These are phyloP conservation scores for Origma solitaria DNA, from an alignment of 2,113 vertebrate genomes.

Conservation along the genomic window DNA sequence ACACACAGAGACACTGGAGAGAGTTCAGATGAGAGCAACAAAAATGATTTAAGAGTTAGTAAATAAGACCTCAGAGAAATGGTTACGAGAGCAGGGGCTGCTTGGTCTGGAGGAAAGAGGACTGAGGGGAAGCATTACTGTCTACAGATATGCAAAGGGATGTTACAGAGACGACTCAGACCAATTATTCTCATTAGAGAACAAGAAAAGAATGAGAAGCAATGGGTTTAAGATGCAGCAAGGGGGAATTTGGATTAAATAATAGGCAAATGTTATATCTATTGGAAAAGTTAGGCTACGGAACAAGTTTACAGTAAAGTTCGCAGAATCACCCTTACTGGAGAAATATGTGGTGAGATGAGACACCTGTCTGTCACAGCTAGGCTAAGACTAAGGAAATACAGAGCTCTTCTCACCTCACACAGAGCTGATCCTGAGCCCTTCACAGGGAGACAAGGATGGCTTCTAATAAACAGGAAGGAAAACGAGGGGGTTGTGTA, in stretches of 20 bases:
- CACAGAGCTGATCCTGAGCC: background rate
- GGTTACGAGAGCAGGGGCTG: constrained; percentile 25
- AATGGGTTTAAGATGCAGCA: constrained; percentile 47
- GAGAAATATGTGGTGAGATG: background rate
- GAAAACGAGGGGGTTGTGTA: background rate
- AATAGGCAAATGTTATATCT: constrained; percentile 36
- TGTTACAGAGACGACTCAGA: background rate
- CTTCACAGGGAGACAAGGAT: rapidly evolving
- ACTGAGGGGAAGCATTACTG: constrained; percentile 60
- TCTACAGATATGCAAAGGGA: constrained; percentile 45
- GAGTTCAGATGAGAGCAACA: constrained; percentile 50
- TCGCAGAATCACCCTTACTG: background rate
- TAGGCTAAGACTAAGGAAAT: background rate
- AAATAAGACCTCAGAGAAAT: constrained; percentile 67
- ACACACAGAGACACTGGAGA: constrained; percentile 11
- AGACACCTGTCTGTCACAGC: background rate
- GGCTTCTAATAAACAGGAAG: background rate
- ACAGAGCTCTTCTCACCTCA: background rate
- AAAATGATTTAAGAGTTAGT: constrained; percentile 64
- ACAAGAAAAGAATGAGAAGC: constrained; percentile 41
- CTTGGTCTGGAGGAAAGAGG: constrained; percentile 43
- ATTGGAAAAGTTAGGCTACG: background rate
- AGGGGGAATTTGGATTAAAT: constrained; percentile 29
- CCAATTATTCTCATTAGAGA: constrained; percentile 60
- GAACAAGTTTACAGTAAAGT: constrained; percentile 10